Conservation (phyloP, 2,113 vertebrate genomes). For the Embiotoca jacksoni region DNA sequence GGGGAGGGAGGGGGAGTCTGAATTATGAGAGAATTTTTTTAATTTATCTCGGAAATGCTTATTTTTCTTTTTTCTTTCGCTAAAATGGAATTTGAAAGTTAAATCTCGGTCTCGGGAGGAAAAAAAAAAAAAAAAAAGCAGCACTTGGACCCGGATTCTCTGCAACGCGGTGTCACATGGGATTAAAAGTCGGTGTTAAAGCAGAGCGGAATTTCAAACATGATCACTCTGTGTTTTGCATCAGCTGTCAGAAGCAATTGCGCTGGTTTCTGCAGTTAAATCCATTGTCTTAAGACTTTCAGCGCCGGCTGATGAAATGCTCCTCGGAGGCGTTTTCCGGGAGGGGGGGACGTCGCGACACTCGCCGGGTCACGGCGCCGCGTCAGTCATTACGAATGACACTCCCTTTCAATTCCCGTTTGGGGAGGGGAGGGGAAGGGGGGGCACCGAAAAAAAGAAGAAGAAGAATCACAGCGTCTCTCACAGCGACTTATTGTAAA, state of each 20-base stretch:
- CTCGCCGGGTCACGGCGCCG: not conserved
- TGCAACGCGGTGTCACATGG: slow-evolving; percentile 30
- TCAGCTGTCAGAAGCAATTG: slow-evolving; percentile 58
- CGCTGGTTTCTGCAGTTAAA: slow-evolving; percentile 19
- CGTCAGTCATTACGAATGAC: slow-evolving; percentile 33
- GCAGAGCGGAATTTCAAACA: slow-evolving; percentile 30
- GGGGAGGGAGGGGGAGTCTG: slow-evolving; percentile 42
- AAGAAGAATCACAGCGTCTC: slow-evolving; percentile 19
- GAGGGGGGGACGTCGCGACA: not conserved
- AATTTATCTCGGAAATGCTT: slow-evolving; percentile 42
- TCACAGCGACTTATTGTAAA: not conserved
- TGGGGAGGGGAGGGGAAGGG: no score
- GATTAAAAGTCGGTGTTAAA: slow-evolving; percentile 46
- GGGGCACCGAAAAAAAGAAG: not conserved
- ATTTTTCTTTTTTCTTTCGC: not conserved
- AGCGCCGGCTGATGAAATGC: slow-evolving; percentile 11
- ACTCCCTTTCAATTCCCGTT: slow-evolving; percentile 18
- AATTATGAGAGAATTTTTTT: slow-evolving; percentile 41
- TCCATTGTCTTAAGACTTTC: slow-evolving; percentile 5
- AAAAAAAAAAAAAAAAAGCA: slow-evolving; percentile 20
- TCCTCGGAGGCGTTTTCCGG: not conserved
- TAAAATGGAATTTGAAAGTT: slow-evolving; percentile 54
- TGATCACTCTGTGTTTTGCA: slow-evolving; percentile 48
- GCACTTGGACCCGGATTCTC: slow-evolving; percentile 22
- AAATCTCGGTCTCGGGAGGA: slow-evolving; percentile 38